Evolutionary conservation across 2,888 invertebrate species (phyloP), one percentile per base, ranked within the genome.

Genomic region (Drosophila pseudotakahashii): DNA sequence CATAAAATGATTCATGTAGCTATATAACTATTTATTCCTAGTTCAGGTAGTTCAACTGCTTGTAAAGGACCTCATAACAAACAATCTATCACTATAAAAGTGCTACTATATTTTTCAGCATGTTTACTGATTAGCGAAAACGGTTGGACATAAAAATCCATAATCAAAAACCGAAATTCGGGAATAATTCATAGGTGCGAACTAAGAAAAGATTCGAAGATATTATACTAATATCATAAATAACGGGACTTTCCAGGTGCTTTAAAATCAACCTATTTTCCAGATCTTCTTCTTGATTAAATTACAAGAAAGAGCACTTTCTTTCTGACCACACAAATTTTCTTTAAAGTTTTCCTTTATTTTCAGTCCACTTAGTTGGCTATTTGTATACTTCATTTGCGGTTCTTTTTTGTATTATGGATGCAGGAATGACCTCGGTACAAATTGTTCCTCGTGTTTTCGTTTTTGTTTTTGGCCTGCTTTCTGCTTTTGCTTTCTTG

Each of bases 401-500:
- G 50, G 47, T 30, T 47, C 14, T 34, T 42, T 14, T 26, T 26
- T 26, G 26, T 44, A 19, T 32, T 26, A 34, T 61, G 48, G 50
- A 55, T 59, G 58, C 57, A 19, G 37, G 58, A 59, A 55, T 32
- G 55, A 30, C 55, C 54, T 19, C 58, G 30, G 32, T 9, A 39
- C 14, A 41, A 19, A 59, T 32, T 39, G 26, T 54, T 41, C 36
- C 14, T 62, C 19, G 34, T 11, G 34, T 11, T 59, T 62, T 44
- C 26, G 26, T 47, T 30, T 30, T 30, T 30, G 30, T 30, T 30
- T 30, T 7, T 30, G 45, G 45, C 26, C 45, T 51, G 64, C 37
- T 55, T 47, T 53, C 45, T 51, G 64, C 37, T 55, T 47, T 53
- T 72, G 47, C 47, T 73, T 50, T 32, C 48, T 67, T 52, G 51